phyloP scores from a whole-genome alignment of 2,797 vertebrate genomes.

The Anolis apletophallus region DNA sequence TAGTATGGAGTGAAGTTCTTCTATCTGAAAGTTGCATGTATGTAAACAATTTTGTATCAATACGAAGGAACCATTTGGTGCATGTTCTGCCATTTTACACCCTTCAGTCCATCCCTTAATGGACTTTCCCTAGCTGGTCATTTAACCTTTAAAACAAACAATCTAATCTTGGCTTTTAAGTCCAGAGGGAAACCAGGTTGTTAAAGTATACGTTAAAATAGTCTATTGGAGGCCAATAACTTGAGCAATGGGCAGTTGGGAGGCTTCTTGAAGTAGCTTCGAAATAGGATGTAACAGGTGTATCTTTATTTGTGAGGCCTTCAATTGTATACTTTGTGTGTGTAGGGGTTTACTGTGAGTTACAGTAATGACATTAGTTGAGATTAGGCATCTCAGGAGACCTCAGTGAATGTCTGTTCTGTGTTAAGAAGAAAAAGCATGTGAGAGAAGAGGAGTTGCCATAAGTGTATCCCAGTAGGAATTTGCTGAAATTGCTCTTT shows the following conservation, averaged over 20 bases:
- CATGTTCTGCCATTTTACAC: background rate
- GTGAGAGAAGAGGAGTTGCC: background rate
- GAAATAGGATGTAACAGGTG: background rate
- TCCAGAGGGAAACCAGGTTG: background rate
- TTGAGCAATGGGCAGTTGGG: background rate
- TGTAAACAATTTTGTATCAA: background rate
- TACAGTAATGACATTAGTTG: background rate
- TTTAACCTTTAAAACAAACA: background rate
- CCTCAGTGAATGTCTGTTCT: background rate
- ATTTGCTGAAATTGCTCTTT: background rate
- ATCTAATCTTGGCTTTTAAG: background rate
- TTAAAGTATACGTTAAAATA: background rate
- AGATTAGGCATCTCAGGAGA: background rate
- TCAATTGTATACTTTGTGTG: background rate
- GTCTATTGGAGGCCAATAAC: background rate
- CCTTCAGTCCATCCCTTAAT: background rate
- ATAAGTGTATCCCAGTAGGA: background rate
- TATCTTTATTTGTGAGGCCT: background rate
- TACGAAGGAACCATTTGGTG: background rate
- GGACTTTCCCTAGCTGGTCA: background rate
- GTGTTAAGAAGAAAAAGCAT: background rate
- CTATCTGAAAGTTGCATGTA: background rate
- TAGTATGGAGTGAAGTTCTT: background rate
- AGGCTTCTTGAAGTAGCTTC: background rate
- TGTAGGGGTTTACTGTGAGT: background rate